These are phyloP conservation scores for Enteromius thamalakanensis DNA, from an alignment of 2,797 vertebrate species.

Conservation along the genomic window DNA sequence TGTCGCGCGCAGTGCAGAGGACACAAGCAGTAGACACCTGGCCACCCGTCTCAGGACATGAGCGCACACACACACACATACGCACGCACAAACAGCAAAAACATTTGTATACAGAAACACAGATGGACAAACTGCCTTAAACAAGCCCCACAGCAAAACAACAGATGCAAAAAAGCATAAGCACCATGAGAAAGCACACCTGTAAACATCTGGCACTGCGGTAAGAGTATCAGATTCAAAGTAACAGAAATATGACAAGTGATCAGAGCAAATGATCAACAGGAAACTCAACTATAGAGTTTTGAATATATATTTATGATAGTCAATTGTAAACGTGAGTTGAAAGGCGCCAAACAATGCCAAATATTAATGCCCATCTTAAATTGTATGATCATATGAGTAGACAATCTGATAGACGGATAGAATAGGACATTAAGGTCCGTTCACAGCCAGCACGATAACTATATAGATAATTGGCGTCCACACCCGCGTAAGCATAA, in stretches of 20 bases:
- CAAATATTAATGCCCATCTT: not conserved
- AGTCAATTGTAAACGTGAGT: not conserved
- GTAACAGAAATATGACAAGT: not conserved
- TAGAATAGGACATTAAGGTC: too few species aligned
- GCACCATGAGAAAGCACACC: slow-evolving; percentile 25
- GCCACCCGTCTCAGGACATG: slow-evolving; percentile 73
- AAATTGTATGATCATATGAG: not conserved
- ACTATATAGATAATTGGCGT: too few species aligned
- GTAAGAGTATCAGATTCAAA: not conserved
- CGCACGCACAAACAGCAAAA: slow-evolving; percentile 40
- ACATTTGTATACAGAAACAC: slow-evolving; percentile 48
- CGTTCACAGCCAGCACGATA: too few species aligned
- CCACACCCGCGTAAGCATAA: too few species aligned
- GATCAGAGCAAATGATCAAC: not conserved
- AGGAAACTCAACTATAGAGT: not conserved
- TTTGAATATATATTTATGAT: not conserved
- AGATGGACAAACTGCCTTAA: slow-evolving; percentile 64
- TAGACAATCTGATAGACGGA: not conserved
- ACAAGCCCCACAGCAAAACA: slow-evolving; percentile 51
- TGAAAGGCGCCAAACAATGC: not conserved
- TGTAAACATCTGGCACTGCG: slow-evolving; percentile 14
- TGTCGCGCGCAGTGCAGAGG: slow-evolving; percentile 72
- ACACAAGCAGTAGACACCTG: slow-evolving; percentile 78
- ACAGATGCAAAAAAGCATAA: slow-evolving; percentile 29
- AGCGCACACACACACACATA: slow-evolving; percentile 52